Percentiles rank a stretch among this genome's conserved stretches.
phyloP scores from a whole-genome alignment of 1,140 invertebrate species.

The Magallana ariakensis region DNA sequence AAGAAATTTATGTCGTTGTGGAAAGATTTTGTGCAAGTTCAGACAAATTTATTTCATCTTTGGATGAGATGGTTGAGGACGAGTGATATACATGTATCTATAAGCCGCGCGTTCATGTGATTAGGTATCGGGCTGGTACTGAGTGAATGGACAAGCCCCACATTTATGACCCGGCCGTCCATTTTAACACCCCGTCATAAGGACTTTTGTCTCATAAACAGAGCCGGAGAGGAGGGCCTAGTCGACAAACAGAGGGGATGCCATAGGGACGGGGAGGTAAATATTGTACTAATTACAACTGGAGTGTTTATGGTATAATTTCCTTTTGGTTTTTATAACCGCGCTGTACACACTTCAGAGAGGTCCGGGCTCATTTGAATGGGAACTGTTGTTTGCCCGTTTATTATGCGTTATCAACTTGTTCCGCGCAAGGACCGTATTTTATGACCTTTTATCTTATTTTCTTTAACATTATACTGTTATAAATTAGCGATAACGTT shows the following conservation, averaged over 20 bases:
- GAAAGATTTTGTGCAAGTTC: too few species aligned
- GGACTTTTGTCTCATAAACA: background rate
- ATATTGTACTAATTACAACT: constrained; percentile 8
- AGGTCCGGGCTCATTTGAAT: background rate
- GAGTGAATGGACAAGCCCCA: background rate
- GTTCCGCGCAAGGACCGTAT: constrained; percentile 23
- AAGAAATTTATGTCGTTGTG: too few species aligned
- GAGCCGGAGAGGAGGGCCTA: background rate
- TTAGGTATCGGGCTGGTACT: background rate
- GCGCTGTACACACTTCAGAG: background rate
- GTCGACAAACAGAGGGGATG: background rate
- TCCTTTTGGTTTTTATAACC: constrained; percentile 23
- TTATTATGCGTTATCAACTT: constrained; percentile 35
- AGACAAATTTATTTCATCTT: background rate
- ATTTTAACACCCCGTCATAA: constrained; percentile 16
- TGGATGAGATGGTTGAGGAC: background rate
- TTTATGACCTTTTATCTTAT: constrained; percentile 41
- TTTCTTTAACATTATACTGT: constrained; percentile 41
- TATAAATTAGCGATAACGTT: constrained; percentile 42
- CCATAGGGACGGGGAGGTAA: background rate
- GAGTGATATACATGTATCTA: background rate
- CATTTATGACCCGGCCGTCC: background rate
- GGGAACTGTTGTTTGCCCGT: constrained; percentile 14
- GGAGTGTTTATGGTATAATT: constrained; percentile 32
- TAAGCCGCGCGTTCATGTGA: background rate